These are phyloP conservation scores for Choristoneura fumiferana DNA, from an alignment of 1,140 invertebrate genomes.

Conservation along the genomic window DNA sequence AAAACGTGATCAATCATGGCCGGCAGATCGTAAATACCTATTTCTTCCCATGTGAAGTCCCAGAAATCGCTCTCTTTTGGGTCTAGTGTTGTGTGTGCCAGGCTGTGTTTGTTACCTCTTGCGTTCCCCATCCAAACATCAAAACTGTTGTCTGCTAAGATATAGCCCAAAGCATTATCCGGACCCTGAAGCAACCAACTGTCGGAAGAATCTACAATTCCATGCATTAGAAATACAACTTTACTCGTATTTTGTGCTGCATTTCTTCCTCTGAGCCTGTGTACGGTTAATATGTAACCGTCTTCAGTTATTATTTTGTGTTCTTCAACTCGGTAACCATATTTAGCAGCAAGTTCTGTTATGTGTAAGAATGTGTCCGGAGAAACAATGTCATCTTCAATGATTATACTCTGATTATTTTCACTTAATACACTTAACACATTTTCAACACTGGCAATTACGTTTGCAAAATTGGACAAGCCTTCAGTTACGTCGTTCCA, in stretches of 20 bases:
- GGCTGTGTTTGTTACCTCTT: constrained; percentile 84
- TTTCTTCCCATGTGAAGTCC: constrained; percentile 84
- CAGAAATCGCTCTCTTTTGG: constrained; percentile 63
- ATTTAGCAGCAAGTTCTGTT: constrained; percentile 60
- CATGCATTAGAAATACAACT: constrained; percentile 82
- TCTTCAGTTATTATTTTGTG: constrained; percentile 79
- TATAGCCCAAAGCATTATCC: constrained; percentile 70
- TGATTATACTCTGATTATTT: not conserved
- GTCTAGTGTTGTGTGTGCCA: constrained; percentile 71
- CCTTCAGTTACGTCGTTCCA: not conserved
- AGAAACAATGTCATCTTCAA: not conserved
- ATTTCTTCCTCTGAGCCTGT: constrained; percentile 70
- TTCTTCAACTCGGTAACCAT: constrained; percentile 80
- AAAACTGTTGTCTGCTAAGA: constrained; percentile 80
- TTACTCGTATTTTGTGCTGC: constrained; percentile 36
- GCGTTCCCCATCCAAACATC: constrained; percentile 89
- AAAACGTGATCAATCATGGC: constrained; percentile 85
- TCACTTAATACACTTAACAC: not conserved
- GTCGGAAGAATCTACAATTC: constrained; percentile 80
- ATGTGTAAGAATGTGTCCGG: constrained; percentile 46
- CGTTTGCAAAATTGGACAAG: not conserved
- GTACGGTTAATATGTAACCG: constrained; percentile 80
- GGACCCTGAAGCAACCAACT: constrained; percentile 80
- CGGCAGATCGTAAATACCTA: constrained; percentile 86
- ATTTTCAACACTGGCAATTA: not conserved